phyloP scores from a whole-genome alignment of 2,888 invertebrate genomes.

The Sclerodermus sp. region DNA sequence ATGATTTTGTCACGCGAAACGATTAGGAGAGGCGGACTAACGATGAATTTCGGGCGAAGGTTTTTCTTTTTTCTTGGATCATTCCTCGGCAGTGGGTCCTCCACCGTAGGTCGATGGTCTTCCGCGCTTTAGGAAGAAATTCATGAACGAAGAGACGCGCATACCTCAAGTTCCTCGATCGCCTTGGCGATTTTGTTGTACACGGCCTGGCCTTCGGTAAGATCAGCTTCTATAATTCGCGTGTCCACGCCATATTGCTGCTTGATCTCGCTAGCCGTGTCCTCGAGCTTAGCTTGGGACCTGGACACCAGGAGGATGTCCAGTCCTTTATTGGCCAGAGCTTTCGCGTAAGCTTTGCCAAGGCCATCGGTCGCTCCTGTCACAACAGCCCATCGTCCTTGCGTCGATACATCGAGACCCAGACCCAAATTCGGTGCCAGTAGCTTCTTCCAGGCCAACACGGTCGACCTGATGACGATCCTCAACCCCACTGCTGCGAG shows the following conservation, averaged over 20 bases:
- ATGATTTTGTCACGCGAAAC: too few relatives aligned
- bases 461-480: constrained; percentile 35
- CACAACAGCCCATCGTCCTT: constrained; percentile 64
- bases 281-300: constrained; percentile 71
- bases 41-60: too few relatives aligned
- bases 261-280: constrained; percentile 75
- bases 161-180: constrained; percentile 62
- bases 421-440: constrained; percentile 47
- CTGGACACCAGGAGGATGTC: constrained; percentile 81
- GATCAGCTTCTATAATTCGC: constrained; percentile 79
- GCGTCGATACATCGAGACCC: constrained; percentile 43
- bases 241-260: constrained; percentile 72
- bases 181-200: constrained; percentile 72
- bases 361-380: constrained; percentile 90
- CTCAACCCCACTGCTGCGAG: constrained; percentile 44
- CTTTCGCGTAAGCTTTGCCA: constrained; percentile 82
- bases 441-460: constrained; percentile 47
- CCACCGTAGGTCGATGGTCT: too few relatives aligned
- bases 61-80: too few relatives aligned
- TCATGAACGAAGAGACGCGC: too few relatives aligned
- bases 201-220: constrained; percentile 71
- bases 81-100: too few relatives aligned
- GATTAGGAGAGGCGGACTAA: too few relatives aligned
- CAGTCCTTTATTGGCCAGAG: constrained; percentile 74
- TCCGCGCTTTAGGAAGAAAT: too few relatives aligned